Conservation (phyloP, 37 sponge, comb jelly and placozoan species). For the Axinella damicornis region DNA sequence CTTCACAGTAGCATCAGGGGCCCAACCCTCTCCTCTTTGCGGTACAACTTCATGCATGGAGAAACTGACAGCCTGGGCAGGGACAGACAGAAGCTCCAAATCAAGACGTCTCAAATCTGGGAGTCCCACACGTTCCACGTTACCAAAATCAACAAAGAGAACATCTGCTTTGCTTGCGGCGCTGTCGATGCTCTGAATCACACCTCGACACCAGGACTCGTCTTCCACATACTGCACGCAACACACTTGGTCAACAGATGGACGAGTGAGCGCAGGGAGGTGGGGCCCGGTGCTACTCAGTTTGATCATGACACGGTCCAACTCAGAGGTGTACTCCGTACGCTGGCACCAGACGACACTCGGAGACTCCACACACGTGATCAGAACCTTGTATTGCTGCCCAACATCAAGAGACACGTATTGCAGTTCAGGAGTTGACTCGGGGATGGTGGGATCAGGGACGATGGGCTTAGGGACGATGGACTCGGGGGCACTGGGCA, state of each 20-base stretch:
- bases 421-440: background rate
- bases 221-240: conserved; percentile 60
- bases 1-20: background rate
- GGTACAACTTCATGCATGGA: conserved; percentile 42
- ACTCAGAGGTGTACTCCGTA: background rate
- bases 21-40: conserved; percentile 24
- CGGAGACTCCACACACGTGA: conserved; percentile 65
- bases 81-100: conserved; percentile 26
- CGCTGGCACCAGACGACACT: conserved; percentile 77
- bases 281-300: background rate
- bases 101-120: conserved; percentile 29
- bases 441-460: too few relatives aligned
- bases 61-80: conserved; percentile 77
- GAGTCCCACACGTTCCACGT: conserved; percentile 40
- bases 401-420: conserved; percentile 32
- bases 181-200: conserved; percentile 23
- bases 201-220: conserved; percentile 69
- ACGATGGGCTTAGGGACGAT: too few relatives aligned
- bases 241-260: conserved; percentile 36
- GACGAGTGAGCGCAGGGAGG: background rate
- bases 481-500: too few relatives aligned
- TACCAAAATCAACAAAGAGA: conserved; percentile 82
- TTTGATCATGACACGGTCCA: conserved; percentile 24
- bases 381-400: conserved; percentile 24
- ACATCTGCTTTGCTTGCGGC: conserved; percentile 29